Evolutionary conservation across 2,888 invertebrate genomes (phyloP), one percentile per base, ranked within the genome.

Genomic region (Ommatoiulus sabulosus): DNA sequence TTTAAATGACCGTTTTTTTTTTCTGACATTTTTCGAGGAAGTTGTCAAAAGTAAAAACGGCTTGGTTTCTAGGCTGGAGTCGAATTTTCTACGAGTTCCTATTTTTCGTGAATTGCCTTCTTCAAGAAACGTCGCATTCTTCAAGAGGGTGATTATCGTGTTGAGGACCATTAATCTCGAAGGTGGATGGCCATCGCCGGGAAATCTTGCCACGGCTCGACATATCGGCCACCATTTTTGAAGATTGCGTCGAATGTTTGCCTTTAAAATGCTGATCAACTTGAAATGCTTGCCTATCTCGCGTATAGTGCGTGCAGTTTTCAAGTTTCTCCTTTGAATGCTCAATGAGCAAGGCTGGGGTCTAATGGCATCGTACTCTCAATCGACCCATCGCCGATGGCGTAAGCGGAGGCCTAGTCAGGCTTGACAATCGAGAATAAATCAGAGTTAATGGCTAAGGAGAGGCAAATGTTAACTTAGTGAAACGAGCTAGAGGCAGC

Each of bases 381-480:
- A 24, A 72, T 72, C 72, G 72, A 72, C 72, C 72, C 72, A 24
- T 72, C 72, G 72, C 72, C 72, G 10, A 72, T 72, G 72, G 72
- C 72, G 12, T 72, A 72, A 72, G 72, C 6, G 72, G 24, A 63
- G 72, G 72, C 72, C 72, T 72, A 72, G 72, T 72, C 72, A 72
- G 72, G 72, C 72, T 72, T 72, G 72, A 72, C 72, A 72, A 72
- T 72, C 24, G 72, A 72, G 72, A 72, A 72, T 72, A 72, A 72
- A 72, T 72, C 72, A 72, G 72, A 72, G 72, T 72, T 72, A 72
- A 72, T 72, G 72, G 72, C 72, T 72, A 72, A 72, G 72, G 72
- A 72, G 72, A 72, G 72, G 72, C 72, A 72, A 72, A 72, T 72
- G 72, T 72, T 72, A 72, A 72, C 72, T 72, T 72, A 72, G 72